Base-by-base conservation (phyloP, 2,888 invertebrate genomes). In the Mylabris sibirica region DNA sequence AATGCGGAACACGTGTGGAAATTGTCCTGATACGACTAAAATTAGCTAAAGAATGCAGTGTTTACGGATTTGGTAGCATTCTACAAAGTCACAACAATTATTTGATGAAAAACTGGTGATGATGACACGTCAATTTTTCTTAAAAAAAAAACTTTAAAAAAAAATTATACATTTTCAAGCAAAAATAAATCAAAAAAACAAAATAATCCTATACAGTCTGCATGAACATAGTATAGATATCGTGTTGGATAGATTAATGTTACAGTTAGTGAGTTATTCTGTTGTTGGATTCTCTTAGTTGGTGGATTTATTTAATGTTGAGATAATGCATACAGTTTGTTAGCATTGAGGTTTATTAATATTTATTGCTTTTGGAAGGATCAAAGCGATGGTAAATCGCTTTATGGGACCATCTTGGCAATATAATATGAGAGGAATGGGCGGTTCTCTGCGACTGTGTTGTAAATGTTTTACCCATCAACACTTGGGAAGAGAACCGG, bases 341-440 rank as follows among this genome's bases (percentile, higher is more conserved):
- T 69, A 75, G 77, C 74, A 77, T 77, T 78, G 75, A 73, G 76
- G 75, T 80, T 80, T 80, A 80, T 79, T 80, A 80, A 81, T 81
- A 81, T 81, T 81, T 81, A 81, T 80, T 78, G 80, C 77, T 70
- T 67, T 74, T 73, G 75, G 75, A 72, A 66, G 67, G 72, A 72
- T 76, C 80, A 79, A 78, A 80, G 79, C 76, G 76, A 77, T 74
- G 77, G 77, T 78, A 78, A 78, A 79, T 79, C 78, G 79, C 77
- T 80, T 79, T 80, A 80, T 79, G 78, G 70, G 67, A 57, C 59
- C 70, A 70, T 77, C 76, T 77, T 76, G 69, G 74, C 74, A 72
- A 76, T 78, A 76, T 75, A 76, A 77, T 75, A 78, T 44, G 66
- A 24, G 57, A 57, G 61, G 66, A 66, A 66, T 61, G 66, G 62